Percentiles rank a stretch among this genome's conserved stretches.
These are phyloP conservation scores for Ruditapes philippinarum DNA, from an alignment of 1,140 invertebrate genomes.

Conservation along the genomic window DNA sequence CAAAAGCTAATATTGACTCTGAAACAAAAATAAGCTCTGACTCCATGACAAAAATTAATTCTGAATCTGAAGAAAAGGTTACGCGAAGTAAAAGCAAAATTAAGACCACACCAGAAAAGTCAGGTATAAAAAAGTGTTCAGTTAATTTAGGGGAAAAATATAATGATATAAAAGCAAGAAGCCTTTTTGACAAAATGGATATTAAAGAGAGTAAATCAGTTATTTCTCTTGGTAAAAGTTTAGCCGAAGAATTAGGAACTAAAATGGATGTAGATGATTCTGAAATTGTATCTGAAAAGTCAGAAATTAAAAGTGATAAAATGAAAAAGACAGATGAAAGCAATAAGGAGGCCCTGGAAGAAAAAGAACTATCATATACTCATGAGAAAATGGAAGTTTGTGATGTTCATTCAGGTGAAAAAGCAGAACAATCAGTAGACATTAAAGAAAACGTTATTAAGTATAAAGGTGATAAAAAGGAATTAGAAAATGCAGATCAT, in stretches of 20 bases:
- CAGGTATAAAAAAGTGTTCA: conserved; percentile 57
- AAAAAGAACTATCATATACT: neutral
- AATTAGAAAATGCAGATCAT: neutral
- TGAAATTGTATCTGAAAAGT: neutral
- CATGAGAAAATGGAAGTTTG: neutral
- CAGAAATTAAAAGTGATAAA: neutral
- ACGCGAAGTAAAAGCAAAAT: conserved; percentile 40
- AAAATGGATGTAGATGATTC: neutral
- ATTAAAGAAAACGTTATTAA: neutral
- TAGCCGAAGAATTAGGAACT: neutral
- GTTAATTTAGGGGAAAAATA: conserved; percentile 61
- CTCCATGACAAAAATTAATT: neutral
- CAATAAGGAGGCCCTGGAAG: neutral
- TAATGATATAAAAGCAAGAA: neutral
- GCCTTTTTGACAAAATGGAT: neutral
- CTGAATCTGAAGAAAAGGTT: conserved; percentile 29
- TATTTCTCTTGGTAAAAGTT: neutral
- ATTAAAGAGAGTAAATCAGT: neutral
- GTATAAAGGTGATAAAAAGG: neutral
- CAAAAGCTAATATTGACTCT: conserved; percentile 6
- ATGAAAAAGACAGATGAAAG: neutral
- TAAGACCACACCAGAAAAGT: conserved; percentile 27
- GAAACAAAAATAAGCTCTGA: neutral
- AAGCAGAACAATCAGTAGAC: neutral
- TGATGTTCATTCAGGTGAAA: neutral